Evolutionary conservation across 2,113 vertebrate genomes (phyloP).

Genomic region (Ptilonorhynchus violaceus): DNA sequence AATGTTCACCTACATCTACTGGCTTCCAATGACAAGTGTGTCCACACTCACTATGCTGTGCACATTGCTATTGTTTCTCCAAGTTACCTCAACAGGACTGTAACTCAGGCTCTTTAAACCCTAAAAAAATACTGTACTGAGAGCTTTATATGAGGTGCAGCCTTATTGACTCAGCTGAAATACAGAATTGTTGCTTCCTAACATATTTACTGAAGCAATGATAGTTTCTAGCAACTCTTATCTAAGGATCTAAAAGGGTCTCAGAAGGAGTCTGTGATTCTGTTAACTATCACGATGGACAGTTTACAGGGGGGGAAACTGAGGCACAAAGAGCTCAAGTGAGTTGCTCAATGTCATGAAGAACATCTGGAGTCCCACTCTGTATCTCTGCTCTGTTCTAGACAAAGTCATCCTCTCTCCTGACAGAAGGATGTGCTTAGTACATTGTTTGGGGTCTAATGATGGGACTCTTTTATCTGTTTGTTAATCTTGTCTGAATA

Average conservation of each 20-base stretch:
- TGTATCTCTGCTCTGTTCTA: not conserved
- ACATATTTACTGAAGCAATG: not conserved
- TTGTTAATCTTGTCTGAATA: conserved; percentile 24
- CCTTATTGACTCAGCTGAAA: not conserved
- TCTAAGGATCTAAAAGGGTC: not conserved
- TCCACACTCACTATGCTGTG: not conserved
- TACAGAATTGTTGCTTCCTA: not conserved
- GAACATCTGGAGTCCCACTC: not conserved
- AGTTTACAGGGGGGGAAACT: not conserved
- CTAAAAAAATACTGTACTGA: not conserved
- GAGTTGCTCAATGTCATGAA: not conserved
- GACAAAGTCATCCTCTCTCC: not conserved
- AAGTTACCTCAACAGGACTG: not conserved
- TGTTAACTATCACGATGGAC: not conserved
- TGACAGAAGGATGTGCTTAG: not conserved
- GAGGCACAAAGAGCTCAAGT: not conserved
- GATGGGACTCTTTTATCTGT: not conserved
- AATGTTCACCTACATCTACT: not conserved
- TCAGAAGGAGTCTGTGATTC: not conserved
- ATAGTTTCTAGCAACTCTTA: not conserved
- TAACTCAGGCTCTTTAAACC: not conserved
- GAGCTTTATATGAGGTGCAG: not conserved
- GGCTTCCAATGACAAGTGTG: not conserved
- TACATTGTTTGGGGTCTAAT: not conserved
- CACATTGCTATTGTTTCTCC: not conserved